These are phyloP conservation scores for Paramormyrops kingsleyae DNA, from an alignment of 2,113 vertebrate genomes.

Conservation along the genomic window DNA sequence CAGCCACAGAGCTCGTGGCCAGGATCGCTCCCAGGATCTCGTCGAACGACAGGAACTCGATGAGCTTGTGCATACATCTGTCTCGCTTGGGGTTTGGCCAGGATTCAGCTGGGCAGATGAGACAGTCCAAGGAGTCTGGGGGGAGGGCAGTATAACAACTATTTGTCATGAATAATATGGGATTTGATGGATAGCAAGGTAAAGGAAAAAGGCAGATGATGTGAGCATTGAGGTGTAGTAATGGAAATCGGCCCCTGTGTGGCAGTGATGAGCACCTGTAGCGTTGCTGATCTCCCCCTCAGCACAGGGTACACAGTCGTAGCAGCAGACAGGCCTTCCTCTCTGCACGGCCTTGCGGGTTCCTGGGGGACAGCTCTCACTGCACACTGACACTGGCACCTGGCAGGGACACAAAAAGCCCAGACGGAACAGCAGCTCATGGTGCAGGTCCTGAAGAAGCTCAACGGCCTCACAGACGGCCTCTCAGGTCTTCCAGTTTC, in stretches of 20 bases:
- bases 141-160: neutral
- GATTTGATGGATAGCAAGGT: neutral
- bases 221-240: neutral
- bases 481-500: neutral
- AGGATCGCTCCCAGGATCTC: constrained; percentile 50
- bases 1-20: constrained; percentile 42
- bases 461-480: constrained; percentile 44
- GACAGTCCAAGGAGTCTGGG: constrained; percentile 51
- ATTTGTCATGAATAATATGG: neutral
- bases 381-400: neutral
- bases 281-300: neutral
- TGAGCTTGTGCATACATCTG: constrained; percentile 44
- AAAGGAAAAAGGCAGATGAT: neutral
- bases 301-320: neutral
- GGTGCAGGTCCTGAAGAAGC: constrained; percentile 18
- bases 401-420: neutral
- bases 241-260: neutral
- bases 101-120: constrained; percentile 42
- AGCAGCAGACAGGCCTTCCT: neutral
- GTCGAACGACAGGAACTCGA: constrained; percentile 52
- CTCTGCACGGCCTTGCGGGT: neutral
- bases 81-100: constrained; percentile 47
- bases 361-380: neutral
- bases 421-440: neutral
- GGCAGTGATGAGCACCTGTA: neutral